A percentile compares a stretch with the other conserved stretches of the same genome.
Conservation (phyloP, 1,140 invertebrate genomes). For the Watersipora subatra region DNA sequence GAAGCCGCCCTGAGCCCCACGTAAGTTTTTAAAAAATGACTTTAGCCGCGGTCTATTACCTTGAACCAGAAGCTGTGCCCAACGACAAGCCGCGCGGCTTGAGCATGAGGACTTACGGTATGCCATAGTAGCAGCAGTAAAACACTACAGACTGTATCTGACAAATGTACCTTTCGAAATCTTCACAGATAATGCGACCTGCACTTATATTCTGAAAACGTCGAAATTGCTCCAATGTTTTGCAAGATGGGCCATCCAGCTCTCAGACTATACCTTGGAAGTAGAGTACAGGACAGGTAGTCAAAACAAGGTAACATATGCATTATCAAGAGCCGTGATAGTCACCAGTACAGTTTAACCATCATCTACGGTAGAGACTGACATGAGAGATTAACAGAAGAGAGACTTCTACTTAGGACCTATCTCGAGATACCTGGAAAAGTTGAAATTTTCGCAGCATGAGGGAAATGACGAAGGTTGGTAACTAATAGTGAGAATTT, state of each 20-base stretch:
- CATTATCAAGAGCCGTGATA: slow-evolving; percentile 8
- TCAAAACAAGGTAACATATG: slow-evolving; percentile 14
- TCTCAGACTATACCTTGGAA: slow-evolving; percentile 17
- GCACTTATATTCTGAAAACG: slow-evolving; percentile 2
- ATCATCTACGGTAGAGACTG: neutral
- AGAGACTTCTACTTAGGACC: neutral
- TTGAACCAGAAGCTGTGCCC: too few relatives aligned
- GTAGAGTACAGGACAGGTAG: slow-evolving; percentile 14
- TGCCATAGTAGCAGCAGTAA: slow-evolving; percentile 3
- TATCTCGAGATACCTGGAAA: neutral
- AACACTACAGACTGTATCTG: slow-evolving; percentile 9
- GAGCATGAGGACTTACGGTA: too few relatives aligned
- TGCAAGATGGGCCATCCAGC: slow-evolving; percentile 14
- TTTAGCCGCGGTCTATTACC: too few relatives aligned
- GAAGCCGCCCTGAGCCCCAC: too few relatives aligned
- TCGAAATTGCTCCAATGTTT: slow-evolving; percentile 9
- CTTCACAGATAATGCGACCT: slow-evolving; percentile 8
- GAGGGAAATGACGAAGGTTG: neutral
- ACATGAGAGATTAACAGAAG: neutral
- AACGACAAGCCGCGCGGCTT: too few relatives aligned
- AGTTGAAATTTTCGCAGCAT: neutral
- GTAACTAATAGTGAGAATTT: neutral
- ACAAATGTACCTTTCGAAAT: slow-evolving; percentile 6
- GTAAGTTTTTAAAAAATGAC: too few relatives aligned
- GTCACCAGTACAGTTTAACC: neutral